Evolutionary conservation across 1,140 invertebrate genomes (phyloP).

Genomic region (Telenomus remus): DNA sequence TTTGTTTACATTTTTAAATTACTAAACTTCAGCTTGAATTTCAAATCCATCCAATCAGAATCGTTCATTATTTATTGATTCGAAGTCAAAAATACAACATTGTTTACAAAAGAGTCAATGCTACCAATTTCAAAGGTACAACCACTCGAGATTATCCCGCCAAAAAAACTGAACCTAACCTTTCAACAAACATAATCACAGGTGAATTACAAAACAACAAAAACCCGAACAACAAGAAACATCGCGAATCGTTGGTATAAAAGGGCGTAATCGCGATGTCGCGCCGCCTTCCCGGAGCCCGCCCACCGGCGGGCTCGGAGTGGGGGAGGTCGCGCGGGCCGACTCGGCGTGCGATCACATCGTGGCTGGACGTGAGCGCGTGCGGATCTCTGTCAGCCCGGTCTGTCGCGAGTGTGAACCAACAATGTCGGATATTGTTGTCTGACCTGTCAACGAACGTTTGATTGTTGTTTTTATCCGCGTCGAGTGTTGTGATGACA

Average conservation of each 20-base stretch:
- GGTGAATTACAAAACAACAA: not conserved
- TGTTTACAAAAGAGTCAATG: too few species aligned
- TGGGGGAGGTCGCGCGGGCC: slow-evolving; percentile 34
- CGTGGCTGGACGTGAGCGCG: slow-evolving; percentile 65
- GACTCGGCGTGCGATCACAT: slow-evolving; percentile 52
- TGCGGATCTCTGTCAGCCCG: slow-evolving; percentile 40
- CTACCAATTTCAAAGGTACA: too few species aligned
- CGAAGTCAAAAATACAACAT: too few species aligned
- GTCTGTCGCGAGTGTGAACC: slow-evolving; percentile 12
- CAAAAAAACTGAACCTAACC: too few species aligned
- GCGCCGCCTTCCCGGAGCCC: slow-evolving; percentile 47
- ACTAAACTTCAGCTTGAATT: too few species aligned
- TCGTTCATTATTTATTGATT: too few species aligned
- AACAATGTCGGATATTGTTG: slow-evolving; percentile 6
- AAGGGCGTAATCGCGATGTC: slow-evolving; percentile 5
- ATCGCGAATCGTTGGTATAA: not conserved
- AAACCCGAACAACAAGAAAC: not conserved
- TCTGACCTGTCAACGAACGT: not conserved
- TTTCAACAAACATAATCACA: not conserved
- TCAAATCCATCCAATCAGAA: too few species aligned
- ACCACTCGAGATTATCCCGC: too few species aligned
- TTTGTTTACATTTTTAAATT: too few species aligned
- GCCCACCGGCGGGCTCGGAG: slow-evolving; percentile 39
- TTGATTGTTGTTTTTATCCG: not conserved
- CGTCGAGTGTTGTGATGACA: not conserved